Base-by-base conservation (phyloP, 2,113 vertebrate species). In the Papio anubis region DNA sequence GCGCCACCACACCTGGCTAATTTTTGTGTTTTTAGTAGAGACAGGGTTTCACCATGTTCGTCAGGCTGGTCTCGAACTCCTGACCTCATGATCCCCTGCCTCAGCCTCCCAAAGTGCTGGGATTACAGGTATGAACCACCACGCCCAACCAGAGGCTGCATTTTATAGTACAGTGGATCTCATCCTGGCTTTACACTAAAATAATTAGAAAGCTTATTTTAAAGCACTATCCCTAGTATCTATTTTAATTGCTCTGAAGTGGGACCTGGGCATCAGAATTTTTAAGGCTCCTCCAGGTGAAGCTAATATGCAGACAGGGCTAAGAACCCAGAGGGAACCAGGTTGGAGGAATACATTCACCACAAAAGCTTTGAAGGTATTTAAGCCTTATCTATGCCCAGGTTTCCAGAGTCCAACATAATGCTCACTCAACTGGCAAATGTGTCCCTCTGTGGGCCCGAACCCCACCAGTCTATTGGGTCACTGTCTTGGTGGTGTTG, bases 401-500 rank as follows among this genome's bases (percentile, higher is more conserved):
- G 0, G 30, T 43, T 78, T 38, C 92, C 23, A 23, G 0, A 17
- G 59, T 35, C 35, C 50, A 27, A 16, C 17, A 52, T 7, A 27
- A 18, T 3, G 12, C 4, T 16, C 6, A 48, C 73, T 3, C 1
- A 14, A 18, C 1, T 66, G 68, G 30, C 43, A 12, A 5, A 20
- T 2, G 8, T 21, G 27, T 48, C 38, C 76, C 70, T n/a, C 72
- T 43, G 21, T 38, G 2, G 18, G n/a, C 30, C 16, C 10, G 6
- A 25, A 20, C 32, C 64, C 13, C 43, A 18, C 5, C 5, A 18
- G 8, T 7, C 3, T 23, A 12, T 6, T 17, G 2, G 6, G 66
- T 9, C 8, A 45, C 20, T 2, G 2, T 2, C 35, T 9, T 27
- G 8, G 45, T 25, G 38, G 43, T 4, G 8, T 0, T 21, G 20